Evolutionary conservation across 2,113 vertebrate genomes (phyloP).

Genomic region (Pachyramphus minor): DNA sequence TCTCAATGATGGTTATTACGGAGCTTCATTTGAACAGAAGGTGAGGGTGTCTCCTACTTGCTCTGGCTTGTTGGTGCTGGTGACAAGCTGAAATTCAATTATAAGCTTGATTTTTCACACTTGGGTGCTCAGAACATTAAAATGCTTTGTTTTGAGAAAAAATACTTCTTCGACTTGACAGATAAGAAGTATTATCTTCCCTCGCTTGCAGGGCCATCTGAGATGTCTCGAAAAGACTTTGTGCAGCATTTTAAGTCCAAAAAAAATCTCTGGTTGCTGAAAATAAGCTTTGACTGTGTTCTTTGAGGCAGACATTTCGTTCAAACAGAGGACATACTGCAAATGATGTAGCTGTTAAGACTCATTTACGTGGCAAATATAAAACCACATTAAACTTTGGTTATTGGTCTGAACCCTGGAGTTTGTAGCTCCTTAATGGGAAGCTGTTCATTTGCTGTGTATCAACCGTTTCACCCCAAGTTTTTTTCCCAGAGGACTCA

Average conservation of each 20-base stretch:
- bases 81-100: background rate
- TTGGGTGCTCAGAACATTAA: background rate
- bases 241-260: background rate
- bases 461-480: background rate
- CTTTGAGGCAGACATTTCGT: background rate
- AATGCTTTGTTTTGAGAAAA: background rate
- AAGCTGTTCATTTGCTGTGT: background rate
- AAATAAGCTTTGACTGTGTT: background rate
- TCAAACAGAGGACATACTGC: background rate
- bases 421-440: background rate
- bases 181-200: background rate
- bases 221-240: background rate
- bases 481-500: background rate
- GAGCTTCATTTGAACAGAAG: slow-evolving; percentile 94
- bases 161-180: background rate
- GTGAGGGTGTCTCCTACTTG: slow-evolving; percentile 57
- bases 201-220: background rate
- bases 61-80: background rate
- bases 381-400: background rate
- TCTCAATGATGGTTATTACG: slow-evolving; percentile 96
- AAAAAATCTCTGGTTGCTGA: background rate
- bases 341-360: background rate
- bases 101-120: background rate
- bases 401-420: background rate
- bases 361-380: background rate